Evolutionary conservation across 1,140 invertebrate genomes (phyloP).

Genomic region (Melanaphis sacchari): DNA sequence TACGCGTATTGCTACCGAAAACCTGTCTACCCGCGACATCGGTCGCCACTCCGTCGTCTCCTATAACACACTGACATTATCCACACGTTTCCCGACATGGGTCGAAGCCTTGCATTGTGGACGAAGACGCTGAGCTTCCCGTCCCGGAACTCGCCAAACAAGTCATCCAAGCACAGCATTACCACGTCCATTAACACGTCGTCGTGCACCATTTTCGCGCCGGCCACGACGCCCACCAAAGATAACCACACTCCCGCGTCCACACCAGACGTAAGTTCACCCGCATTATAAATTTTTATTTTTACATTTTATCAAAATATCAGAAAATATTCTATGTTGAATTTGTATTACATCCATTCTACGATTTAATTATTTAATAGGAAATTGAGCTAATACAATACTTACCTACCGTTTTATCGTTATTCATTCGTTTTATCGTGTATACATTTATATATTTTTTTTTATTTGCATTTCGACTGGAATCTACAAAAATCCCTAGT

Average conservation of each 20-base stretch:
- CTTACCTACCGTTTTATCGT: background rate
- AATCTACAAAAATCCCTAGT: background rate
- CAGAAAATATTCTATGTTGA: background rate
- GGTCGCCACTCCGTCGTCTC: background rate
- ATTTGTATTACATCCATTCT: background rate
- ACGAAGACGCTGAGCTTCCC: conserved; percentile 87
- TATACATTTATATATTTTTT: background rate
- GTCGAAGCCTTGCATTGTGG: conserved; percentile 84
- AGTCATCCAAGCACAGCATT: conserved; percentile 61
- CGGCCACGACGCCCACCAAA: conserved; percentile 56
- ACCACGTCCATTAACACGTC: conserved; percentile 57
- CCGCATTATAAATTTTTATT: background rate
- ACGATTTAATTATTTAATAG: background rate
- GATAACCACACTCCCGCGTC: conserved; percentile 54
- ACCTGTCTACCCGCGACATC: background rate
- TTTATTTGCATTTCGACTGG: background rate
- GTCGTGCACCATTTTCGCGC: conserved; percentile 45
- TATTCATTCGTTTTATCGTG: background rate
- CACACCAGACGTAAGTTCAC: conserved; percentile 54
- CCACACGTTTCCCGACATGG: conserved; percentile 70
- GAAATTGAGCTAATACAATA: background rate
- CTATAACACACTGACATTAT: background rate
- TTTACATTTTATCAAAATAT: background rate
- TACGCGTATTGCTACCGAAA: background rate
- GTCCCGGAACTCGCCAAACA: conserved; percentile 77